Evolutionary conservation across 2,113 vertebrate genomes (phyloP).

Genomic region (Sclerurus mexicanus): DNA sequence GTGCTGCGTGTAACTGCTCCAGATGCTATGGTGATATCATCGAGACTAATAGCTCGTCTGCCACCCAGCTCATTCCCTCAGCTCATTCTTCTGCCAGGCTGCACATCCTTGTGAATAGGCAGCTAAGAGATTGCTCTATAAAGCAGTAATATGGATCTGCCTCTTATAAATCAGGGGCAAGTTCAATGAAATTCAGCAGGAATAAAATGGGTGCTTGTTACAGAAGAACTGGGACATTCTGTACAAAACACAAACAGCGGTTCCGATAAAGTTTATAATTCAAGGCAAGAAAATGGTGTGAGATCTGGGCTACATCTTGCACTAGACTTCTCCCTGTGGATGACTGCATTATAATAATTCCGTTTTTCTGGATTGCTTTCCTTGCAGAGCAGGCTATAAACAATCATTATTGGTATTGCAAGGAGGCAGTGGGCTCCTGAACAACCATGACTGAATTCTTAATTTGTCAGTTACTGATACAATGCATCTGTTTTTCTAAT

Average conservation of each 20-base stretch:
- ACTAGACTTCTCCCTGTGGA: not conserved
- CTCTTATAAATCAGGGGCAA: not conserved
- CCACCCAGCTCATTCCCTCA: constrained; percentile 3
- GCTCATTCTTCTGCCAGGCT: not conserved
- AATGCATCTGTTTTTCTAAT: constrained; percentile 10
- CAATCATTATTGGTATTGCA: constrained; percentile 34
- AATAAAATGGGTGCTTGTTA: not conserved
- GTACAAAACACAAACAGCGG: not conserved
- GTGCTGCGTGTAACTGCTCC: not conserved
- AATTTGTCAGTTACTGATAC: constrained; percentile 31
- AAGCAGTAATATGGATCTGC: not conserved
- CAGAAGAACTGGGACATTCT: not conserved
- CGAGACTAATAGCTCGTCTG: not conserved
- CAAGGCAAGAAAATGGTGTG: not conserved
- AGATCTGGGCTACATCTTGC: not conserved
- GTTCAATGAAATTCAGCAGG: not conserved
- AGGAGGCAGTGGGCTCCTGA: not conserved
- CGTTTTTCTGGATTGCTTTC: constrained; percentile 26
- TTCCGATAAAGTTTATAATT: not conserved
- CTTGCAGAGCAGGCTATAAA: constrained; percentile 17
- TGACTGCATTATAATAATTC: not conserved
- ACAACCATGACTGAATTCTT: not conserved
- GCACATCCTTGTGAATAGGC: constrained; percentile 2
- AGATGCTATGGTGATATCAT: not conserved
- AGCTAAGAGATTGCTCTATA: not conserved